Conservation (phyloP, 2,113 vertebrate species). For the Hymenochirus boettgeri region DNA sequence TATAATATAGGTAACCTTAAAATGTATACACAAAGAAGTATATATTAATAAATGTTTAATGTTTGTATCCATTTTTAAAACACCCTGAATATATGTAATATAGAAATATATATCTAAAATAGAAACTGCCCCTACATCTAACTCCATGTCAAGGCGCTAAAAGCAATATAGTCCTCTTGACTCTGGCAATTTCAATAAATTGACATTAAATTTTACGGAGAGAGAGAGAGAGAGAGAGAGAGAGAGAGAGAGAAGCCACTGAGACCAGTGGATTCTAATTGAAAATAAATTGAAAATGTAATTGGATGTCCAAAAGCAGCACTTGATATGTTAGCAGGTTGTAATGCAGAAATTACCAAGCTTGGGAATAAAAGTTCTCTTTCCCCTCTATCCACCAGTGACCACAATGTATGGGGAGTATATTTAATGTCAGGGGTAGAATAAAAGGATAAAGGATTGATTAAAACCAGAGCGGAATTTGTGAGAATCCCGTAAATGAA, state of each 20-base stretch:
- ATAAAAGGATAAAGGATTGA: constrained; percentile 35
- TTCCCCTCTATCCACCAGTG: constrained; percentile 23
- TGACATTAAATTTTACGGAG: constrained; percentile 11
- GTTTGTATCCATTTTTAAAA: no score
- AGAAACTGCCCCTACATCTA: no score
- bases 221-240: background rate
- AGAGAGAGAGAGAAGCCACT: background rate
- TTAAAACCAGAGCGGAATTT: constrained; percentile 19
- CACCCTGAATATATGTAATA: no score
- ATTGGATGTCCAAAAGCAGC: constrained; percentile 26
- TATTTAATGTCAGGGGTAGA: constrained; percentile 18
- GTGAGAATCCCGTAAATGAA: no score
- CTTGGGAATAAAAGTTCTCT: constrained; percentile 25
- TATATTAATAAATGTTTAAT: no score
- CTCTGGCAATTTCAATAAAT: constrained; percentile 22
- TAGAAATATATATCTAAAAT: no score
- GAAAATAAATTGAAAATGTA: constrained; percentile 42
- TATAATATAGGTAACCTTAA: no score
- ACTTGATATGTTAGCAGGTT: constrained; percentile 15
- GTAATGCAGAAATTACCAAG: constrained; percentile 36
- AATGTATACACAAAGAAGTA: no score
- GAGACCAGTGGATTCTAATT: constrained; percentile 33
- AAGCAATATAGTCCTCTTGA: no score
- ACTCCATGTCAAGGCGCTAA: no score
- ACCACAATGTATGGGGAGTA: constrained; percentile 26